Conservation (phyloP, 2,113 vertebrate species). For the Hemichromis elongatus region DNA sequence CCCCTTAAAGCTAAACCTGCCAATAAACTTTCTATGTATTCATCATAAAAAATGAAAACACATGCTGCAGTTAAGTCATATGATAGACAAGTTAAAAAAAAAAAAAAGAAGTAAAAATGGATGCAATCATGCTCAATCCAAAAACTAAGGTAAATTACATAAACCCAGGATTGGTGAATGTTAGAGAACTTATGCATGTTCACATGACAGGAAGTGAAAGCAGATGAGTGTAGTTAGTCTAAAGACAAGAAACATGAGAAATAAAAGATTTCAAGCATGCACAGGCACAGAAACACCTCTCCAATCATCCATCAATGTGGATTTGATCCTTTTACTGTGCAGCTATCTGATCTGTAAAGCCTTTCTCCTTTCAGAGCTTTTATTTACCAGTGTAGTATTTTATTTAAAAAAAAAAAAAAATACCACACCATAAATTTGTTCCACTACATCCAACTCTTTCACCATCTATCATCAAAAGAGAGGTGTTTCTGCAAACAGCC, state of each 20-base stretch:
- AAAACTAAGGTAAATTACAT: background rate
- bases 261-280: slow-evolving; percentile 51
- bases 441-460: background rate
- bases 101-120: background rate
- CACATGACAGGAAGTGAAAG: background rate
- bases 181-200: background rate
- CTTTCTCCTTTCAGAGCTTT: background rate
- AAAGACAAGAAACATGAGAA: background rate
- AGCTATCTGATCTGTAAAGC: background rate
- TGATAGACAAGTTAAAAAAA: background rate
- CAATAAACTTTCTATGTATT: background rate
- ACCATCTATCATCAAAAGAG: background rate
- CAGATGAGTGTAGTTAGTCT: background rate
- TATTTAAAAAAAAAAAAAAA: background rate
- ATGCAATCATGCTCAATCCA: background rate
- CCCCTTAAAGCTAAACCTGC: background rate
- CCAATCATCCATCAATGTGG: background rate
- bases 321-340: background rate
- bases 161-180: background rate
- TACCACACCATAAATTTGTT: background rate
- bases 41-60: background rate
- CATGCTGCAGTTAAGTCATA: background rate
- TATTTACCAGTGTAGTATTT: background rate
- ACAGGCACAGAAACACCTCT: slow-evolving; percentile 63
- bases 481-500: slow-evolving; percentile 65